A percentile compares a stretch with the other conserved stretches of the same genome.
Evolutionary conservation across 2,888 invertebrate genomes (phyloP).

Genomic region (Phorcus lineatus): DNA sequence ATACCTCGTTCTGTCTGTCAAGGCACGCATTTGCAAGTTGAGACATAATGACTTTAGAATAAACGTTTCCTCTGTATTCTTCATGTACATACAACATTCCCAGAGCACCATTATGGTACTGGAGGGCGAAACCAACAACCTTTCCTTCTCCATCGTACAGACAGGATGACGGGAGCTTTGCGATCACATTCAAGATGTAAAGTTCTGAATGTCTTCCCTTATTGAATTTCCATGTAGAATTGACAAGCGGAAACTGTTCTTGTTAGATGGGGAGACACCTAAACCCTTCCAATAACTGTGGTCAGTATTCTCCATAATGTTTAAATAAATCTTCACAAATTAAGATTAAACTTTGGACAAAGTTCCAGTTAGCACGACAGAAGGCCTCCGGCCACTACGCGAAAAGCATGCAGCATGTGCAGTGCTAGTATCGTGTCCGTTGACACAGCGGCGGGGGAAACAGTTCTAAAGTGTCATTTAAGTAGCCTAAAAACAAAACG

Average conservation of each 20-base stretch:
- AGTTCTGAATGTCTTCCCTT: background rate
- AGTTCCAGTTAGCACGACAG: too few relatives aligned
- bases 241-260: background rate
- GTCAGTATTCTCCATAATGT: too few relatives aligned
- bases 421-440: too few relatives aligned
- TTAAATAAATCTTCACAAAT: too few relatives aligned
- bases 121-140: background rate
- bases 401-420: too few relatives aligned
- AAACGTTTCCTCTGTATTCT: background rate
- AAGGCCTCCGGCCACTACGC: too few relatives aligned
- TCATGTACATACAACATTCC: background rate
- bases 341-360: too few relatives aligned
- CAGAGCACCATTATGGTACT: background rate
- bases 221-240: background rate
- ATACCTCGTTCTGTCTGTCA: background rate
- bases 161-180: background rate
- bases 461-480: too few relatives aligned
- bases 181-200: background rate
- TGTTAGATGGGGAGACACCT: background rate
- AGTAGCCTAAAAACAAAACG: too few relatives aligned
- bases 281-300: background rate
- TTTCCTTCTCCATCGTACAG: background rate
- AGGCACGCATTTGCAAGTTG: background rate
- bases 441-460: too few relatives aligned
- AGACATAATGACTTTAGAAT: conserved; percentile 1